Base-by-base conservation (phyloP, 2,113 vertebrate genomes). In the Eidolon helvum region DNA sequence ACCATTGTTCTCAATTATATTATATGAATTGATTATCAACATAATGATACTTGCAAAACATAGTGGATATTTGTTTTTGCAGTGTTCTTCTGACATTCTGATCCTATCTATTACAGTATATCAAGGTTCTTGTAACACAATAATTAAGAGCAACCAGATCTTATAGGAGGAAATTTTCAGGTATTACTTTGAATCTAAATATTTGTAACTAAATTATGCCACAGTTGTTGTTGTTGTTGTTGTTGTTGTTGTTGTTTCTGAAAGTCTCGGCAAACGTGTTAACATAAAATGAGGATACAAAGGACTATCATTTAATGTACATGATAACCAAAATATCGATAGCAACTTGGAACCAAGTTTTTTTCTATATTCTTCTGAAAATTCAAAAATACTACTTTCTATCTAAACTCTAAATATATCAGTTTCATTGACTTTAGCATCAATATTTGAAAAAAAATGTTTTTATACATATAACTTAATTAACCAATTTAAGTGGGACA, bases 11-110 rank as follows among this genome's bases (percentile, higher is more conserved):
- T 86, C 35, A 26, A 4, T 45, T 24, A 5, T 61, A 84, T 10
- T 0, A 0, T 89, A 72, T 82, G 28, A 69, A 92, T 30, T 0
- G 0, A 1, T 0, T 93, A 80, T 57, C 4, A 48, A 0, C 16
- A 14, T 75, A 87, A 82, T 38, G 33, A n/a, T 35, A 4, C 53
- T 45, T 2, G 0, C 50, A 61, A 93, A 78, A 35, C 40, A 75
- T 10, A 3, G 0, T 0, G 0, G 40, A 7, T 1, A 1, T 0
- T 92, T 84, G 15, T 33, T 68, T 33, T 74, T 93, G 65, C 0
- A 48, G 12, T 22, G 10, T 92, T 96, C 83, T 21, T 33, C n/a
- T 91, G 65, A n/a, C 1, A 15, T 10, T 0, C 19, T 95, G 43
- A 43, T 16, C 10, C 3, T n/a, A 74, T 66, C 2, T n/a, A 74